A percentile compares a stretch with the other conserved stretches of the same genome.
These are phyloP conservation scores for Canis aureus DNA, from an alignment of 2,113 vertebrate species.

Conservation along the genomic window DNA sequence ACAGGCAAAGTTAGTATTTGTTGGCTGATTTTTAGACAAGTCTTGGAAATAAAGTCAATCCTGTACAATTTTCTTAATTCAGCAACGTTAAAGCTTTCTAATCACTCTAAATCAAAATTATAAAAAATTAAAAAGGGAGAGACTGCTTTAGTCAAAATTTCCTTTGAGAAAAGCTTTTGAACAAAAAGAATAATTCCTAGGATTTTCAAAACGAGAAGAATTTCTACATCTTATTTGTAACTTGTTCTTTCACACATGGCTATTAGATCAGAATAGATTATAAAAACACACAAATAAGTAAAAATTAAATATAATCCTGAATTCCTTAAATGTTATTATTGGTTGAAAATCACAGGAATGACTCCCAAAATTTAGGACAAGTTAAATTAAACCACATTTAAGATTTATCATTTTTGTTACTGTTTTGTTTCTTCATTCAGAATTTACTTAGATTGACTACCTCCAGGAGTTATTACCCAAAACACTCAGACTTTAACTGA, in stretches of 20 bases:
- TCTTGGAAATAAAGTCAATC: constrained; percentile 39
- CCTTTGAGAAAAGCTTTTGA: constrained; percentile 21
- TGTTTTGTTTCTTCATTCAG: constrained; percentile 31
- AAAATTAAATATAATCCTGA: background rate
- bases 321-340: constrained; percentile 14
- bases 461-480: constrained; percentile 49
- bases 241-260: background rate
- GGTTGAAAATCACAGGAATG: background rate
- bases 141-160: constrained; percentile 46
- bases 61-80: constrained; percentile 24
- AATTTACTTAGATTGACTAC: constrained; percentile 54
- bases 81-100: constrained; percentile 32
- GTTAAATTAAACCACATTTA: constrained; percentile 42
- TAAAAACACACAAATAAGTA: background rate
- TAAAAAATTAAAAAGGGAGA: background rate
- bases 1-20: constrained; percentile 50
- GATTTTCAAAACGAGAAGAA: constrained; percentile 35
- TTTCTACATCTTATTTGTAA: constrained; percentile 56
- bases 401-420: constrained; percentile 40
- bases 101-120: background rate
- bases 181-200: constrained; percentile 28
- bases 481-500: constrained; percentile 66
- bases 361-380: background rate
- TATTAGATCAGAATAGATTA: background rate
- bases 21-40: constrained; percentile 9